Base-by-base conservation (phyloP, 1,140 invertebrate genomes). In the Drosophila guanche region DNA sequence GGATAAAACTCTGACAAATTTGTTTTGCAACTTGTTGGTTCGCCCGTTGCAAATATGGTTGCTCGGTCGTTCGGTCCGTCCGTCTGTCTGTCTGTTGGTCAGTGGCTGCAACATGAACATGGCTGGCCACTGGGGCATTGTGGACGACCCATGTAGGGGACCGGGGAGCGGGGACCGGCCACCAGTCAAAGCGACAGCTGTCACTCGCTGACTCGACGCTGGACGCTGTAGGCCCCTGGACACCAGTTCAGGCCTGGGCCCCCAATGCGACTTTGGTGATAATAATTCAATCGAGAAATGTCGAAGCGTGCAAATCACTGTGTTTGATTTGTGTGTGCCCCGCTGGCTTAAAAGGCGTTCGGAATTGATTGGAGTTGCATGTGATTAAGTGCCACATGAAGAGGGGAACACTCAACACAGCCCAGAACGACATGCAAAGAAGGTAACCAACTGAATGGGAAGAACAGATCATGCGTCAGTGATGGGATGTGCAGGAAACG, bases 241-340 rank as follows among this genome's bases (percentile, higher is more conserved):
- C 46, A 51, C 42, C 58, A 27, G 42, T 57, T 42, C 53, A 51
- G n/a, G 53, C 41, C 22, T 54, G 60, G 50, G 10, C 4, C 33
- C 43, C 70, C 60, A 54, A 37, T 74, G 66, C 61, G 66, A 53
- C 75, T 47, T 48, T 73, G 72, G 72, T 75, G 80, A 81, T 85
- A 85, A 85, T 85, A 85, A 85, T 85, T 85, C 81, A 85, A 85
- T 85, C 80, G 80, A 72, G 79, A 76, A 84, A 84, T 84, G 80
- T 84, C 83, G 81, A 86, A 70, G 81, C 81, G 81, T 86, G 81
- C 81, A 85, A 85, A 81, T 74, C 59, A 67, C 33, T 12, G 12
- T 65, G 57, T 59, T 69, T 85, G 80, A 84, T 76, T 85, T 84
- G 75, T 72, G 79, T 55, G 66, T 62, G 76, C 63, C 37, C 63